Evolutionary conservation across 2,797 vertebrate species (phyloP).

Genomic region (Taenioides sp.): DNA sequence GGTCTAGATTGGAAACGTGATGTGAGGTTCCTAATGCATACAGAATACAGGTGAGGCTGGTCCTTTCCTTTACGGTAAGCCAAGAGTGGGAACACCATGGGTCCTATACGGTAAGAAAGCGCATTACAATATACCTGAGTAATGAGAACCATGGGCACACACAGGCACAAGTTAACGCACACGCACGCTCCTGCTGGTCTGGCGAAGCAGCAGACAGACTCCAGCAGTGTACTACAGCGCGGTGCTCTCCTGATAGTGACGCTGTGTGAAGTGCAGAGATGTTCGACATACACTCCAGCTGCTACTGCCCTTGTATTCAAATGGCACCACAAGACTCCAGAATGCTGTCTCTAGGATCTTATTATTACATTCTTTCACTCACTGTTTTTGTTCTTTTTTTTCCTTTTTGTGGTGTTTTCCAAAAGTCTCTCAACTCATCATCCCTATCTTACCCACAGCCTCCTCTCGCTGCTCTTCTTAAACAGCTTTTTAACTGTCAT

Average conservation of each 20-base stretch:
- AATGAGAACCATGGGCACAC: slow-evolving; percentile 64
- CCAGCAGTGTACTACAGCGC: slow-evolving; percentile 29
- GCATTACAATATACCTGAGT: slow-evolving; percentile 60
- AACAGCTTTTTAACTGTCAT: slow-evolving; percentile 26
- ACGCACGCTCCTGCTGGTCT: slow-evolving; percentile 34
- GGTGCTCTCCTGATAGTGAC: slow-evolving; percentile 64
- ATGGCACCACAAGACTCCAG: slow-evolving; percentile 61
- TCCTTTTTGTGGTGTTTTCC: neutral
- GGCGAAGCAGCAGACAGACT: slow-evolving; percentile 58
- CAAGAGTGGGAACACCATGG: slow-evolving; percentile 62
- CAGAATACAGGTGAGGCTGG: slow-evolving; percentile 69
- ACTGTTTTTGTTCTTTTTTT: slow-evolving; percentile 42
- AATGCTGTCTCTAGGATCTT: slow-evolving; percentile 52
- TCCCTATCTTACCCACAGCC: slow-evolving; percentile 6
- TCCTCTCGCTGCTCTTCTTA: slow-evolving; percentile 17
- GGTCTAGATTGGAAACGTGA: slow-evolving; percentile 69
- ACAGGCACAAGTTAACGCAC: slow-evolving; percentile 10
- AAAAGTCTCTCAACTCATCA: slow-evolving; percentile 47
- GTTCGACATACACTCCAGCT: slow-evolving; percentile 68
- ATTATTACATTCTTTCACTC: slow-evolving; percentile 55
- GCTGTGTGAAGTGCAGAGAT: slow-evolving; percentile 70
- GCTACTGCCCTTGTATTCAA: slow-evolving; percentile 66
- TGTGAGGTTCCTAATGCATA: slow-evolving; percentile 70
- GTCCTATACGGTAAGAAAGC: slow-evolving; percentile 52
- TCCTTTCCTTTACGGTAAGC: slow-evolving; percentile 55